These are phyloP conservation scores for Drosophila tropicalis DNA, from an alignment of 1,140 invertebrate species.

Conservation along the genomic window DNA sequence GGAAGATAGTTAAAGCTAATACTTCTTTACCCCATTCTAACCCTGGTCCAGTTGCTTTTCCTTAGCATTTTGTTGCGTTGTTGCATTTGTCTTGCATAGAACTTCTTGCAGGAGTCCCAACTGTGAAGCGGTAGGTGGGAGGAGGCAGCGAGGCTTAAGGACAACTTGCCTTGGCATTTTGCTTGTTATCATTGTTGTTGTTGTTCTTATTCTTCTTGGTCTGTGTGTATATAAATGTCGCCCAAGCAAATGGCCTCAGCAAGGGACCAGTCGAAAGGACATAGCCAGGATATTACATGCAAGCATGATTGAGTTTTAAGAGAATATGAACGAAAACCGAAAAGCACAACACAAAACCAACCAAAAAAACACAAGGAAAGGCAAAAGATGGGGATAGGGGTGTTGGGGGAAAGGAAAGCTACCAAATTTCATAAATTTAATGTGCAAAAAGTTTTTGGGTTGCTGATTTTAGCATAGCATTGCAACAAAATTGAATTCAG, in stretches of 20 bases:
- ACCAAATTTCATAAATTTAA: constrained; percentile 23
- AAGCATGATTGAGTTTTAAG: constrained; percentile 80
- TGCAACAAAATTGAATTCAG: constrained; percentile 77
- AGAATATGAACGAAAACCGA: constrained; percentile 65
- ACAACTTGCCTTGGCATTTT: constrained; percentile 40
- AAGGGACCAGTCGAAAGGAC: constrained; percentile 36
- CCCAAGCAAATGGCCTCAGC: constrained; percentile 60
- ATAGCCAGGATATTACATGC: constrained; percentile 71
- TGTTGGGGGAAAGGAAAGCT: background rate
- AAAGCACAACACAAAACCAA: constrained; percentile 56
- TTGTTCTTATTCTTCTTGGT: constrained; percentile 29
- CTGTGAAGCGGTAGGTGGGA: constrained; percentile 1
- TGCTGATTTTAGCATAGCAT: constrained; percentile 75
- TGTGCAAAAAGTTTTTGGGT: constrained; percentile 34
- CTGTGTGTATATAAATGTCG: constrained; percentile 37
- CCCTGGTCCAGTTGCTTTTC: too few relatives aligned
- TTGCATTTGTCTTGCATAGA: constrained; percentile 66
- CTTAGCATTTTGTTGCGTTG: constrained; percentile 32
- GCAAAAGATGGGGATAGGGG: background rate
- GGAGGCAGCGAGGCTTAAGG: constrained; percentile 21
- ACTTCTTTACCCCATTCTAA: background rate
- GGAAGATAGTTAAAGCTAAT: constrained; percentile 37
- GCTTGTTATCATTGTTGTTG: constrained; percentile 21
- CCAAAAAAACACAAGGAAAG: background rate
- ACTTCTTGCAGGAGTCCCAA: constrained; percentile 36